These are phyloP conservation scores for Aphyosemion australe DNA, from an alignment of 2,113 vertebrate species.

Conservation along the genomic window DNA sequence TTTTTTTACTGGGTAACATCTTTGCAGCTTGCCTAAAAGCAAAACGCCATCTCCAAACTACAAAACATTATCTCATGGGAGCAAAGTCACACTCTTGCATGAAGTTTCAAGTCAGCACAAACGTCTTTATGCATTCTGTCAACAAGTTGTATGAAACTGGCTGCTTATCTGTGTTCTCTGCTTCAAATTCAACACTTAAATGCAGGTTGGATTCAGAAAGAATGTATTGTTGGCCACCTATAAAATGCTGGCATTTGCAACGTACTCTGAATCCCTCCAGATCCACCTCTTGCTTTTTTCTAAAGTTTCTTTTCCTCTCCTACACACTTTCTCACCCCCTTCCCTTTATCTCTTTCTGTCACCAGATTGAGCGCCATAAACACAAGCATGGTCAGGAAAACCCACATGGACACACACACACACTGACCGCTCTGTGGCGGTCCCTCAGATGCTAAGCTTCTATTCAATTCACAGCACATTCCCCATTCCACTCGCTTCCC, in stretches of 20 bases:
- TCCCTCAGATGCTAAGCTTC: slow-evolving; percentile 56
- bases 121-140: slow-evolving; percentile 20
- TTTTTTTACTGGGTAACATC: neutral
- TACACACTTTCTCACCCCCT: slow-evolving; percentile 5
- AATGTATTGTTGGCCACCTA: slow-evolving; percentile 25
- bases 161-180: neutral
- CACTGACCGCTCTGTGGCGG: slow-evolving; percentile 48
- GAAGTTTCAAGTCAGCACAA: slow-evolving; percentile 14
- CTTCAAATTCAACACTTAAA: slow-evolving; percentile 24
- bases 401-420: slow-evolving; percentile 9
- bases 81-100: neutral
- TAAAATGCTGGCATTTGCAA: slow-evolving; percentile 29
- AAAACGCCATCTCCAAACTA: neutral
- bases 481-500: neutral
- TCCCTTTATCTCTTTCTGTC: slow-evolving; percentile 15
- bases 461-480: slow-evolving; percentile 36
- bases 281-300: slow-evolving; percentile 16
- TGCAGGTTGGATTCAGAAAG: slow-evolving; percentile 26
- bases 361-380: slow-evolving; percentile 9
- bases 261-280: slow-evolving; percentile 39
- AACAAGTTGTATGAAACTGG: slow-evolving; percentile 15
- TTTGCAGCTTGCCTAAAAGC: slow-evolving; percentile 5
- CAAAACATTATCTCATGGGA: neutral
- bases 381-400: neutral
- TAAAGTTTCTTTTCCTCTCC: slow-evolving; percentile 1